Conservation (phyloP, 1,140 invertebrate genomes). For the Drosophila aff. region DNA sequence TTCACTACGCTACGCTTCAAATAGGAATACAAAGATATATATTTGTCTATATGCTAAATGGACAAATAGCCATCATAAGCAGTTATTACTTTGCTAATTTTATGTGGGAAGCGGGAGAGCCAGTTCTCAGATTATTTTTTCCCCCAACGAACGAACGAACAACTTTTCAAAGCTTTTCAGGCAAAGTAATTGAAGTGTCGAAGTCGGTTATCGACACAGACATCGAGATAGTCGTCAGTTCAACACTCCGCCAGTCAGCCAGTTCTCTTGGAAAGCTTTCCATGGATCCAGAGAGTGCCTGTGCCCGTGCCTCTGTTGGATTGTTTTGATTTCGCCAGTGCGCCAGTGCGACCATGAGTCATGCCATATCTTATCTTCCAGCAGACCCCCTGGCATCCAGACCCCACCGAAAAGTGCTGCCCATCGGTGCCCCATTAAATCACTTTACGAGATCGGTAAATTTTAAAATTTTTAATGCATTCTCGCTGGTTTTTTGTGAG, state of each 20-base stretch:
- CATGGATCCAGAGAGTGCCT: background rate
- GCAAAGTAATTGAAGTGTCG: conserved; percentile 28
- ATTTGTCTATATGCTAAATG: conserved; percentile 30
- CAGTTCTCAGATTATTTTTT: conserved; percentile 35
- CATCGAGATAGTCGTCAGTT: conserved; percentile 10
- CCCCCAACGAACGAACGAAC: background rate
- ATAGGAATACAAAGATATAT: conserved; percentile 5
- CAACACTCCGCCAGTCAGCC: background rate
- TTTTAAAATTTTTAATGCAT: conserved; percentile 57
- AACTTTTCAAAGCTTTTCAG: conserved; percentile 45
- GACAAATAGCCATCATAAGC: conserved; percentile 14
- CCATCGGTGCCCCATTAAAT: conserved; percentile 17
- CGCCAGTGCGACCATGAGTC: conserved; percentile 23
- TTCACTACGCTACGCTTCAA: conserved; percentile 6
- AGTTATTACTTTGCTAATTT: conserved; percentile 56
- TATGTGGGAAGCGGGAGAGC: conserved; percentile 63
- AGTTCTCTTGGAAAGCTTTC: conserved; percentile 28
- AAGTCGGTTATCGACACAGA: conserved; percentile 35
- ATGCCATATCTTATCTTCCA: conserved; percentile 38
- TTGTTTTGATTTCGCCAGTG: conserved; percentile 14
- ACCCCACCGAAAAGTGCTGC: conserved; percentile 18
- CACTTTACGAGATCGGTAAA: background rate
- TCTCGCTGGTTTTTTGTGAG: conserved; percentile 24
- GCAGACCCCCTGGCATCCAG: background rate
- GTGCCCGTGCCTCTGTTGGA: background rate